Evolutionary conservation across 2,888 invertebrate species (phyloP).

Genomic region (Entomobrya proxima): DNA sequence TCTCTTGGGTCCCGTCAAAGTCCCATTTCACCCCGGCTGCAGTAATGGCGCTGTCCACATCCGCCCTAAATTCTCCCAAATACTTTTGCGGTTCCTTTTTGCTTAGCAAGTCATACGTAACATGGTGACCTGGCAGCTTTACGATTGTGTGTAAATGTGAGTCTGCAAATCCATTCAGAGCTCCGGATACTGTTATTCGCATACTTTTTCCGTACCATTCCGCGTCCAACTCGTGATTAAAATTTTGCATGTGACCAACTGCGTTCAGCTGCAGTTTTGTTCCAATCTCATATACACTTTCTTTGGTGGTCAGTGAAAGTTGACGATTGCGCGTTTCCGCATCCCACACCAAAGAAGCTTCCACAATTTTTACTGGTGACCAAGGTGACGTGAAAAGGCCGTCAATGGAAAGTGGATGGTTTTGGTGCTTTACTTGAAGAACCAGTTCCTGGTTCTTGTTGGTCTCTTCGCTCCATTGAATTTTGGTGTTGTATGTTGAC

Average conservation of each 20-base stretch:
- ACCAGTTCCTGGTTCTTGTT: neutral
- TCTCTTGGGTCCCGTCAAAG: slow-evolving; percentile 20
- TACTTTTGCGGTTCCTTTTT: slow-evolving; percentile 45
- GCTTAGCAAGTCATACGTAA: slow-evolving; percentile 53
- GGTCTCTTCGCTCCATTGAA: slow-evolving; percentile 40
- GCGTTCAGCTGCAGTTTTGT: slow-evolving; percentile 3
- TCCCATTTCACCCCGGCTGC: slow-evolving; percentile 56
- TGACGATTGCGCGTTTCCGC: neutral
- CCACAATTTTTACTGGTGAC: slow-evolving; percentile 27
- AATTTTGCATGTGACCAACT: slow-evolving; percentile 39
- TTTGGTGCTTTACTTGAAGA: slow-evolving; percentile 36
- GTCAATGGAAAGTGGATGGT: slow-evolving; percentile 18
- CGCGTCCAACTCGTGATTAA: slow-evolving; percentile 51
- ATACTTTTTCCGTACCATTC: slow-evolving; percentile 34
- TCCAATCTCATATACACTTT: neutral
- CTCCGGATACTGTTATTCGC: slow-evolving; percentile 43
- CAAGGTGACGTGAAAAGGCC: slow-evolving; percentile 44
- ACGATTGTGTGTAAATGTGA: slow-evolving; percentile 56
- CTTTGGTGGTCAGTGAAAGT: slow-evolving; percentile 26
- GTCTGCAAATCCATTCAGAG: slow-evolving; percentile 43
- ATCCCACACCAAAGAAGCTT: slow-evolving; percentile 43
- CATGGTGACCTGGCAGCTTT: slow-evolving; percentile 40
- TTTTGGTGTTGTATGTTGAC: slow-evolving; percentile 32
- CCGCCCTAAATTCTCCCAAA: slow-evolving; percentile 50
- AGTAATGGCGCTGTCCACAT: slow-evolving; percentile 41